Conservation (phyloP, 2,113 vertebrate species). For the Heteronetta atricapilla region DNA sequence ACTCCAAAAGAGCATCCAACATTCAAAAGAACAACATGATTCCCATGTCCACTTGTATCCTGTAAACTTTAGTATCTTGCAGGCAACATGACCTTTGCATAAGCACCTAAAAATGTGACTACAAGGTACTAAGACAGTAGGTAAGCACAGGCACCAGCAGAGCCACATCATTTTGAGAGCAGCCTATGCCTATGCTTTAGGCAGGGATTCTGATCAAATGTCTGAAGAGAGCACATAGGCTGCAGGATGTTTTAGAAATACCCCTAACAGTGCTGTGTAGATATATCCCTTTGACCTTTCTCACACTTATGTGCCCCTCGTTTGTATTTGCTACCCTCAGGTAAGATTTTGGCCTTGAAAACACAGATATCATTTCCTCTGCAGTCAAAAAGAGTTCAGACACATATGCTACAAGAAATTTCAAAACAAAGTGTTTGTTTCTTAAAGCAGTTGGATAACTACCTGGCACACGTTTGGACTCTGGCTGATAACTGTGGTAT, state of each 20-base stretch:
- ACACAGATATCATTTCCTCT: background rate
- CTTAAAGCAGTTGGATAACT: background rate
- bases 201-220: fast-evolving
- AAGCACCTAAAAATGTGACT: background rate
- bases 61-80: background rate
- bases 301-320: background rate
- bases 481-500: background rate
- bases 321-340: background rate
- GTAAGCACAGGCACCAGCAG: background rate
- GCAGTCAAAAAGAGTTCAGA: background rate
- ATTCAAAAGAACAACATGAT: background rate
- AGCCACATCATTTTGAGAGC: background rate
- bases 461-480: background rate
- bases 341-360: background rate
- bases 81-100: background rate
- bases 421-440: background rate
- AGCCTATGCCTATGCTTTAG: background rate
- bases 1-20: background rate
- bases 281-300: background rate
- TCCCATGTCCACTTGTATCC: fast-evolving
- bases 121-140: background rate
- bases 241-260: background rate
- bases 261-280: background rate
- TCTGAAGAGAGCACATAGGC: background rate
- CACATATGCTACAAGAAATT: background rate